A percentile compares a stretch with the other conserved stretches of the same genome.
Evolutionary conservation across 2,113 vertebrate genomes (phyloP).

Genomic region (Phaethornis superciliosus): DNA sequence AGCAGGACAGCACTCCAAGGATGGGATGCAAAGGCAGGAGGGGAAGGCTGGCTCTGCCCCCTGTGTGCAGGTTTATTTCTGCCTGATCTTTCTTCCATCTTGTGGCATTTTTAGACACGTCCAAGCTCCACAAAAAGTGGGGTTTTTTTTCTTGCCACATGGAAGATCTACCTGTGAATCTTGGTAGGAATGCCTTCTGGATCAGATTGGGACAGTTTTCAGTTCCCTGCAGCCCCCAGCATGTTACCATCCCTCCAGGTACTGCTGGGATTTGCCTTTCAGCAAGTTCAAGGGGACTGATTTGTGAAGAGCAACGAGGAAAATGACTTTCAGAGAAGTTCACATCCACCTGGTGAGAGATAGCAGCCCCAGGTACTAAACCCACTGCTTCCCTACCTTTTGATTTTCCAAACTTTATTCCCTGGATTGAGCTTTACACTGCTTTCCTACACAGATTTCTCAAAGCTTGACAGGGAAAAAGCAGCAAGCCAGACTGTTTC

Average conservation of each 20-base stretch:
- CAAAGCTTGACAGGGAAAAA: not conserved
- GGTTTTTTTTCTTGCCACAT: too few relatives aligned
- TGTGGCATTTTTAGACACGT: not conserved
- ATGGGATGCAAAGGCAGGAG: too few relatives aligned
- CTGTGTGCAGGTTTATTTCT: not conserved
- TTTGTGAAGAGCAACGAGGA: not conserved
- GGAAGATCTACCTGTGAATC: not conserved
- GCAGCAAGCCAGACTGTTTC: not conserved
- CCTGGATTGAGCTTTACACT: not conserved
- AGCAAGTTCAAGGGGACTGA: not conserved
- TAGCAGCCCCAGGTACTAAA: not conserved
- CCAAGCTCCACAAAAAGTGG: not conserved
- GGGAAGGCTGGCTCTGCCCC: not conserved
- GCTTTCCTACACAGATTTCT: not conserved
- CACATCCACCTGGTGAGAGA: not conserved
- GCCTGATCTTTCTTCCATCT: not conserved
- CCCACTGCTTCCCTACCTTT: not conserved
- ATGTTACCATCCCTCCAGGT: too few relatives aligned
- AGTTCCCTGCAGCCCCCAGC: not conserved
- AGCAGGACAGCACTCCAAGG: too few relatives aligned
- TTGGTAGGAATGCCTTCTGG: not conserved
- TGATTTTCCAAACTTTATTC: not conserved
- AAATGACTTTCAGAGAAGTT: not conserved
- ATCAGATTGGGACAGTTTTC: rapidly evolving
- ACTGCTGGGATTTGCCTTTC: not conserved